Conservation (phyloP, 2,113 vertebrate species). For the Hippocampus comes region DNA sequence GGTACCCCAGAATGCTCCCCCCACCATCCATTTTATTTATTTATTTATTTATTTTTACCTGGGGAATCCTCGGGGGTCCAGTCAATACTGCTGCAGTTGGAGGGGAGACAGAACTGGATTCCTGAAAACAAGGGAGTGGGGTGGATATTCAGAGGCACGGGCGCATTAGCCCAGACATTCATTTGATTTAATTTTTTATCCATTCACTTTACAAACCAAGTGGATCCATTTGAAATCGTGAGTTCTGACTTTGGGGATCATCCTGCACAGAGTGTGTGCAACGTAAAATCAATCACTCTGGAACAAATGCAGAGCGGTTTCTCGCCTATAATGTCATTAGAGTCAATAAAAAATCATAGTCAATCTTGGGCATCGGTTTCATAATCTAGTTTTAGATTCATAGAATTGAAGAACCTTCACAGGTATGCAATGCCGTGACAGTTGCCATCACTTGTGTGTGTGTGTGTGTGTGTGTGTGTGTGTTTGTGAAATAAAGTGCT, state of each 20-base stretch:
- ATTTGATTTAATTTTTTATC: background rate
- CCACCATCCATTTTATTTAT: background rate
- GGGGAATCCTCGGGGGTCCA: conserved; percentile 66
- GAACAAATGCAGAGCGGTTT: background rate
- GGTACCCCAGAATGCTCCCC: conserved; percentile 15
- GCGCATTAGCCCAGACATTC: conserved; percentile 34
- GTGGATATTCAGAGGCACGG: conserved; percentile 54
- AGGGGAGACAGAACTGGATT: conserved; percentile 76
- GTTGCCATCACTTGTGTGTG: background rate
- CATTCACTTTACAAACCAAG: conserved; percentile 10
- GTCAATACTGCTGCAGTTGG: conserved; percentile 69
- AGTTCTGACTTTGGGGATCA: background rate
- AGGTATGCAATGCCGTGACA: background rate
- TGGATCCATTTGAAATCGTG: conserved; percentile 1
- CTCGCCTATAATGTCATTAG: background rate
- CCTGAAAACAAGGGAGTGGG: conserved; percentile 69
- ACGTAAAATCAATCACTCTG: too few species aligned
- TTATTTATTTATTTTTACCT: conserved; percentile 54
- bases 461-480: too few species aligned
- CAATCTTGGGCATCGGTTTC: background rate
- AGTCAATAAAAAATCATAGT: background rate
- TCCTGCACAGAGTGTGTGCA: background rate
- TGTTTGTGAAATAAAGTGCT: too few species aligned
- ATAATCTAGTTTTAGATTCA: background rate
- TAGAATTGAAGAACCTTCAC: background rate